Conservation (phyloP, 2,797 vertebrate species). For the Argentina silus region DNA sequence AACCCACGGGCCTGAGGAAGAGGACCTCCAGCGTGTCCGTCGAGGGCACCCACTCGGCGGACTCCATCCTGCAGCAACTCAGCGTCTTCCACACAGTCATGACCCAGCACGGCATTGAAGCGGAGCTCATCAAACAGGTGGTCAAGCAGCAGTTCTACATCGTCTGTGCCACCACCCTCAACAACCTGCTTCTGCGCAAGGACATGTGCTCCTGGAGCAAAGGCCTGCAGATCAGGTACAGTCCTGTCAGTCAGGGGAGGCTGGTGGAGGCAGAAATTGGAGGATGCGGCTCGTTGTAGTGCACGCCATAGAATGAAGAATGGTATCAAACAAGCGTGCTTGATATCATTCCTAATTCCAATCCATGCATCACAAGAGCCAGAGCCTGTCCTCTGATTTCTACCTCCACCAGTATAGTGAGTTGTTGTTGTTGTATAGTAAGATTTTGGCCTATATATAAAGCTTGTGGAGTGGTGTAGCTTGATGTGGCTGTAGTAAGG, state of each 20-base stretch:
- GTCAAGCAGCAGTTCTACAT: constrained; percentile 94
- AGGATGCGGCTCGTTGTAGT: no score
- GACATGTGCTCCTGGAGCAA: constrained; percentile 99
- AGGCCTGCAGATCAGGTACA: constrained; percentile 95
- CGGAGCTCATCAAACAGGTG: constrained; percentile 88
- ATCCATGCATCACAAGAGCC: no score
- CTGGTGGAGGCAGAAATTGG: no score
- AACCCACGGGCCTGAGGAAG: constrained; percentile 92
- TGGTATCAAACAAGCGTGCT: no score
- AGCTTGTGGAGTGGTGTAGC: no score
- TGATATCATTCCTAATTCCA: no score
- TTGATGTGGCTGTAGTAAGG: no score
- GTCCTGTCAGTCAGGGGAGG: background rate
- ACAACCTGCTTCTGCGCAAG: constrained; percentile 94
- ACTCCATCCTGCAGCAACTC: constrained; percentile 89
- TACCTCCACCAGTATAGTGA: no score
- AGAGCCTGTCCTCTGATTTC: no score
- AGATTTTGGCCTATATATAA: no score
- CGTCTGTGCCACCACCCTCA: constrained; percentile 89
- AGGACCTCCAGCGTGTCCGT: constrained; percentile 85
- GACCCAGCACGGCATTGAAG: constrained; percentile 90
- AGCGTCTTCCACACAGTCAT: constrained; percentile 86
- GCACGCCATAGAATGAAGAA: no score
- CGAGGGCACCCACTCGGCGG: constrained; percentile 85
- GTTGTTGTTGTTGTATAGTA: no score